phyloP scores from a whole-genome alignment of 2,113 vertebrate genomes.

The Chauna torquata region DNA sequence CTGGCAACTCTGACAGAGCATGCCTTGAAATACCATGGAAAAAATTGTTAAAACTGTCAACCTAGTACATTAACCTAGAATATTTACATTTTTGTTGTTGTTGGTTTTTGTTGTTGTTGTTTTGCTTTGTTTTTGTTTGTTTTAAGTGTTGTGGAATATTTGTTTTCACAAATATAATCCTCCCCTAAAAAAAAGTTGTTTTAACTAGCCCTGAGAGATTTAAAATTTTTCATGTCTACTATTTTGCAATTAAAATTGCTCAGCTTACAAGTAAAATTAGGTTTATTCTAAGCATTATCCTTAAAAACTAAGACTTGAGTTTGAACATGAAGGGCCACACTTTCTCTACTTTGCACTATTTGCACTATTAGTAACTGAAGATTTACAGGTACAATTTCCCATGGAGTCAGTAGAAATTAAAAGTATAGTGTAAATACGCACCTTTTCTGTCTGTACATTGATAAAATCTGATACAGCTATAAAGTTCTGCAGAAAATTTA shows the following conservation, averaged over 20 bases:
- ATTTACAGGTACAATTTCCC: not conserved
- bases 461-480: not conserved
- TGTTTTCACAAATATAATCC: not conserved
- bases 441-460: not conserved
- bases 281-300: not conserved
- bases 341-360: not conserved
- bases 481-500: not conserved
- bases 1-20: not conserved
- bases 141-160: not conserved
- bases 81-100: not conserved
- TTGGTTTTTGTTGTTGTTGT: not conserved
- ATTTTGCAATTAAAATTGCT: not conserved
- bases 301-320: not conserved
- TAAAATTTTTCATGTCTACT: not conserved
- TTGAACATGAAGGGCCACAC: not conserved
- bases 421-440: not conserved
- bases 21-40: not conserved
- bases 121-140: not conserved
- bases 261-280: not conserved
- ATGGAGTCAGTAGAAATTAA: not conserved
- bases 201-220: not conserved
- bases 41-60: not conserved
- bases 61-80: not conserved
- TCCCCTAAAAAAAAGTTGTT: not conserved
- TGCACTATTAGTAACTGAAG: not conserved